phyloP scores from a whole-genome alignment of 2,113 vertebrate species.

The Brachypteracias leptosomus region DNA sequence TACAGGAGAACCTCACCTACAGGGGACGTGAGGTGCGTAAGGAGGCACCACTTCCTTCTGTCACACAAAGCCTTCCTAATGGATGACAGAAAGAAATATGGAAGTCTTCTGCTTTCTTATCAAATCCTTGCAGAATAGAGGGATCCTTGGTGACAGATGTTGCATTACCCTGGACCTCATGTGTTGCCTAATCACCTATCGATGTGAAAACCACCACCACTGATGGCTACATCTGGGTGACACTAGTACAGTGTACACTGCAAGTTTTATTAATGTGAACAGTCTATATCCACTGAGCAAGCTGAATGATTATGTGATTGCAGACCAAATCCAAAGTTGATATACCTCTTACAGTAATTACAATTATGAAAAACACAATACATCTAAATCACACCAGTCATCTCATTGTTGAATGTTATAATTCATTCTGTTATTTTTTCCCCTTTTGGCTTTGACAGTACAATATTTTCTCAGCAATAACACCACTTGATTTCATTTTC shows the following conservation, averaged over 20 bases:
- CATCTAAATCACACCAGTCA: not conserved
- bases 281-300: not conserved
- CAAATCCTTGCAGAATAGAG: not conserved
- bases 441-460: conserved; percentile 13
- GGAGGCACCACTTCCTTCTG: not conserved
- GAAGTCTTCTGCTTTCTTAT: not conserved
- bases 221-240: not conserved
- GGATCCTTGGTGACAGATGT: not conserved
- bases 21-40: not conserved
- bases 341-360: not conserved
- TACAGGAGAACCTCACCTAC: not conserved
- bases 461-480: conserved; percentile 29
- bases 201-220: not conserved
- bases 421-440: not conserved
- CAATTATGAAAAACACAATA: not conserved
- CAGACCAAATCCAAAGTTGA: not conserved
- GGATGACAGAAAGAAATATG: not conserved
- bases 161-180: not conserved
- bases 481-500: conserved; percentile 13
- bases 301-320: not conserved
- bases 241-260: not conserved
- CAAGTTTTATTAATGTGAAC: not conserved
- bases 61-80: not conserved
- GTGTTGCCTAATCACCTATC: not conserved
- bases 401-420: not conserved